Conservation (phyloP, 2,113 vertebrate genomes). For the Anarhynchus alexandrinus region DNA sequence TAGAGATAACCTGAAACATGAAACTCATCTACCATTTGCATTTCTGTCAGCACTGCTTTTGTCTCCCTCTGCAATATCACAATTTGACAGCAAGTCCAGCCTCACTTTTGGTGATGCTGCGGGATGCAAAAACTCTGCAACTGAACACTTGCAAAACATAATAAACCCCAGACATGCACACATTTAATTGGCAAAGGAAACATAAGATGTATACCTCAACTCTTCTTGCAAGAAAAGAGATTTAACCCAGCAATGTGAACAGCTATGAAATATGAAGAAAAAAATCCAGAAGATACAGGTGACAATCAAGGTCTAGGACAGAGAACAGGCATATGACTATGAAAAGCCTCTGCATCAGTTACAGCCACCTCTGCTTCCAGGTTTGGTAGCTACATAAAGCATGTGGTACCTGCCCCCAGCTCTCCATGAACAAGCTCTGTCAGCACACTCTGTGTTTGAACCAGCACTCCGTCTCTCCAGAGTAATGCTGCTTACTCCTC, state of each 20-base stretch:
- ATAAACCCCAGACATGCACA: rapidly evolving
- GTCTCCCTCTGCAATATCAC: neutral
- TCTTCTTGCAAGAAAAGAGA: neutral
- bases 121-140: neutral
- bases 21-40: neutral
- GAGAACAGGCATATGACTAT: neutral
- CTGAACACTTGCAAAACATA: neutral
- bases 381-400: neutral
- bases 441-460: neutral
- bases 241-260: neutral
- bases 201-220: neutral
- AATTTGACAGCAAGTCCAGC: neutral
- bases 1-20: neutral
- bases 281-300: neutral
- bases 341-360: neutral
- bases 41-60: neutral
- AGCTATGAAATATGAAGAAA: neutral
- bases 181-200: neutral
- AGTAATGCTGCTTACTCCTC: neutral
- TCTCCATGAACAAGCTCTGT: neutral
- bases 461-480: neutral
- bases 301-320: neutral
- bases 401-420: rapidly evolving
- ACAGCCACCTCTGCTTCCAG: neutral
- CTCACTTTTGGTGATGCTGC: neutral